Evolutionary conservation across 2,113 vertebrate genomes (phyloP), one percentile per base, ranked within the genome.

Genomic region (Dinomys branickii): DNA sequence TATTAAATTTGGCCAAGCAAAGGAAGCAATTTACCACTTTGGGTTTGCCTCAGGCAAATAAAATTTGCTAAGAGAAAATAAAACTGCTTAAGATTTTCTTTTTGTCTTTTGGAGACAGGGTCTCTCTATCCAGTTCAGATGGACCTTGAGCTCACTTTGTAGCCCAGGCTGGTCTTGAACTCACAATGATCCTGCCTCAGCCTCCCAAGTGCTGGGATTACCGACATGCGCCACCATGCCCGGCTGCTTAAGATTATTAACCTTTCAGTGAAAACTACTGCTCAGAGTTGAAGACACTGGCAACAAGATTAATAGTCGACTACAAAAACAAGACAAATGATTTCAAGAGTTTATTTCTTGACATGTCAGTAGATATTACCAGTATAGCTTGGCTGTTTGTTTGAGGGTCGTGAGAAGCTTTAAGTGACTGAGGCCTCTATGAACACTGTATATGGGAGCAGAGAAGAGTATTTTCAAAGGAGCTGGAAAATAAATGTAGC

Each of bases 381-480:
- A 81, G 80, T n/a, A 85, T 1, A n/a, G 14, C 50, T 78, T 59
- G 28, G 5, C 28, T 82, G 12, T 56, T 69, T 44, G 69, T 61
- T 85, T 30, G 2, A 80, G 35, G 19, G 22, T 83, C 56, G 88
- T 26, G 50, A 38, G 35, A 85, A 77, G 44, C 67, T 52, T 96
- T 69, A 61, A 93, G 52, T 35, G 63, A 96, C 24, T 59, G 5
- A 81, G 35, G 8, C 86, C 54, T 84, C 78, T 59, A 67, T 52
- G 26, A 89, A 69, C 50, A 85, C 20, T 92, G 20, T 56, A n/a
- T 4, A 28, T 8, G 10, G 16, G 89, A 59, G 28, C 52, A 77
- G 5, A 88, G 33, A 78, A 52, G 63, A 88, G 4, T 94, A 94
- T 88, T 33, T 94, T 94, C 41, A 82, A 69, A 85, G 44, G 67